A percentile compares a stretch with the other conserved stretches of the same genome.
These are phyloP conservation scores for Drosophila rufa DNA, from an alignment of 1,140 invertebrate genomes.

Conservation along the genomic window DNA sequence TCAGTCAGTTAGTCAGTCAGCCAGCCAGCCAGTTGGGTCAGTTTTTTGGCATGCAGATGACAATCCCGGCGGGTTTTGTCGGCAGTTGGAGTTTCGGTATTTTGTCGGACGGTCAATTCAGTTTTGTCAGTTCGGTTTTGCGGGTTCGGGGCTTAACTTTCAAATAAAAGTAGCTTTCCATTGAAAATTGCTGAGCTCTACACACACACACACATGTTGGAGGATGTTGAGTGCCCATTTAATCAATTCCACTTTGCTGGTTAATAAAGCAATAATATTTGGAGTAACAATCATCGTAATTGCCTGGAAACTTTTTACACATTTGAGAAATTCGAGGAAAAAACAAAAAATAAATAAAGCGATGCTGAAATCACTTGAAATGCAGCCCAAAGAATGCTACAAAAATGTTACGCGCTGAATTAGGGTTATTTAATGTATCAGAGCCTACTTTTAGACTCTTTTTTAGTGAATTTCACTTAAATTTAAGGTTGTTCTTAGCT, in stretches of 20 bases:
- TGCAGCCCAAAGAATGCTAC: neutral
- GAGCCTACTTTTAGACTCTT: too few relatives aligned
- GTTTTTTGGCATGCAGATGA: conserved; percentile 53
- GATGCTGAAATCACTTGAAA: neutral
- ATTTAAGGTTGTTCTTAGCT: neutral
- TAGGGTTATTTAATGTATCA: neutral
- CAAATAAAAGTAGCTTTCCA: conserved; percentile 40
- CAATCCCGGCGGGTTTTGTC: conserved; percentile 20
- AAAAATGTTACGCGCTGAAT: neutral
- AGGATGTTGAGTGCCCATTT: conserved; percentile 23
- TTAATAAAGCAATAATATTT: conserved; percentile 51
- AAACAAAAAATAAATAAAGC: neutral
- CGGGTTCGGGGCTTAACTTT: conserved; percentile 30
- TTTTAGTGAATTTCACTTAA: neutral
- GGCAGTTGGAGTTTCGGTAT: neutral
- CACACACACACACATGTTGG: conserved; percentile 18
- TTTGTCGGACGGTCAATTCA: neutral
- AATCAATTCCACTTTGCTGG: conserved; percentile 34
- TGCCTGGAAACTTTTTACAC: conserved; percentile 11
- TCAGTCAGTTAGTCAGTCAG: neutral
- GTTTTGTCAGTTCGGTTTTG: conserved; percentile 5
- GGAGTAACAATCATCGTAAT: neutral
- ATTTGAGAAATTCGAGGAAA: neutral
- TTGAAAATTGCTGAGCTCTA: conserved; percentile 23
- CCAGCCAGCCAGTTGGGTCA: conserved; percentile 19